Base-by-base conservation (phyloP, 1,140 invertebrate species). In the Musca domestica region DNA sequence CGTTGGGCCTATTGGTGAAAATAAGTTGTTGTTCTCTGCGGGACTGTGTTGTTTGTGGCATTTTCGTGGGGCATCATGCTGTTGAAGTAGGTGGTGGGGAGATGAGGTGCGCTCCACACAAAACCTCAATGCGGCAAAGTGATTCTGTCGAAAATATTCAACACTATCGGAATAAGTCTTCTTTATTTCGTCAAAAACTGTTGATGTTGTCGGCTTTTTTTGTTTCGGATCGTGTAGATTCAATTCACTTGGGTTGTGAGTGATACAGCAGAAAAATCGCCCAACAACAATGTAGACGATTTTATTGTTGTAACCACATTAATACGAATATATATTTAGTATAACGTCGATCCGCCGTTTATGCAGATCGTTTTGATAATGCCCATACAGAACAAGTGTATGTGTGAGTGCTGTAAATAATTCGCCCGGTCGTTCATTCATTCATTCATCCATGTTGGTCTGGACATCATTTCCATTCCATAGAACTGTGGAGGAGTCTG, bases 141-240 rank as follows among this genome's bases (percentile, higher is more conserved):
- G 56, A 61, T 61, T 61, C 34, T 61, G 34, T 41, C 34, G 10
- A 34, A 61, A 61, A 61, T 61, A 27, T 34, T 61, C 56, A 61
- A 41, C 34, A 41, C 34, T 10, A 41, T 9, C 34, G 10, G 10
- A 41, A 12, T 10, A 41, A 41, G 5, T 41, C 34, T 7, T 41
- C 10, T 12, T 41, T 41, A 41, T 41, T 41, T 41, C 34, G 10
- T 41, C 34, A 41, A 41, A 41, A 41, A 10, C 17, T 34, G 27
- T 34, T 61, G 27, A 61, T 34, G 56, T 61, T 61, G 56, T 61
- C 56, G 27, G 19, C 34, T 30, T 9, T 9, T 34, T 61, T 34
- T 61, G 19, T 61, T 41, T 15, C 19, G 27, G 20, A 20, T 61
- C 56, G 27, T 34, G 27, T 34, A 61, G 41, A 61, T 41, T 61